Evolutionary conservation across 2,888 invertebrate species (phyloP), one percentile per base, ranked within the genome.

Genomic region (Trichacis sp.): DNA sequence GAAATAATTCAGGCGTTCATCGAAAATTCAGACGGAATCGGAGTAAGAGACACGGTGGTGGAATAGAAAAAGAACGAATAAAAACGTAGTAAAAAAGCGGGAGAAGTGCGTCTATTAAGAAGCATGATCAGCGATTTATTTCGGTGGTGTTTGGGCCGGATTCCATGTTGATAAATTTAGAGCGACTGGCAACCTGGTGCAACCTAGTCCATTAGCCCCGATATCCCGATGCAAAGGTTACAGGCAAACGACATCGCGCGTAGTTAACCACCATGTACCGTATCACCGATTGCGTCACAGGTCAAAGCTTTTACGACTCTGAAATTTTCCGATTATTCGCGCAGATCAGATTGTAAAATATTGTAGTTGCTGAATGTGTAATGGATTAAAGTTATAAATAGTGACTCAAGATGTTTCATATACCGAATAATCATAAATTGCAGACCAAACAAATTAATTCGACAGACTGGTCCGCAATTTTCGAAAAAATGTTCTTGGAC

Each of bases 141-240:
- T 80, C 76, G 73, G 79, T 78, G 79, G 80, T 81, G 79, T 76
- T 75, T 75, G 74, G 77, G 71, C 75, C 74, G 76, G 71, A 81
- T 81, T 79, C 75, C 78, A 55, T 64, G 66, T 58, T 45, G 77
- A 77, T 79, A 81, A 80, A 82, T 73, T 82, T 82, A 81, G 81
- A 80, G 70, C 73, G 69, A 69, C 69, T 63, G 71, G 69, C 68
- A 70, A 64, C 70, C 69, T 71, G 72, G 71, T 75, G 74, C 78
- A 83, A 81, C 79, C 76, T 81, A 78, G 80, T 82, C 82, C 77
- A 82, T 82, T 83, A 81, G 80, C 83, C 81, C 76, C 81, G 73
- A 81, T 83, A 77, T 75, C 72, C 61, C 47, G 60, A 56, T 56
- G 62, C 55, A 77, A 73, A 73, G 71, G 69, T 75, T 74, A 73